phyloP scores from a whole-genome alignment of 2,888 invertebrate genomes.

The Stictocephala bisonia region DNA sequence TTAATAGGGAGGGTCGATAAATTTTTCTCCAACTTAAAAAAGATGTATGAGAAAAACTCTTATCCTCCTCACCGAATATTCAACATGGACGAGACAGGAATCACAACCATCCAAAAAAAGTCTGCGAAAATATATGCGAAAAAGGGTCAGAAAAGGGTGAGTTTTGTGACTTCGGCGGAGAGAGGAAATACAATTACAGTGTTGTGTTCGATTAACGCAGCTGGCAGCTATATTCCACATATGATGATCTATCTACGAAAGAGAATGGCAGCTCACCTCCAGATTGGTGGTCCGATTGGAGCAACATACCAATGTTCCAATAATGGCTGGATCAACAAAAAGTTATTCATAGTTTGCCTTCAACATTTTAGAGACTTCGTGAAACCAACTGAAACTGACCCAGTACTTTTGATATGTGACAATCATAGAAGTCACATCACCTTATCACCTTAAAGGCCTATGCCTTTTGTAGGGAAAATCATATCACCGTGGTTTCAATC shows the following conservation, averaged over 20 bases:
- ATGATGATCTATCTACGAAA: slow-evolving; percentile 66
- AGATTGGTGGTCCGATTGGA: slow-evolving; percentile 48
- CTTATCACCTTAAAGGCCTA: slow-evolving; percentile 53
- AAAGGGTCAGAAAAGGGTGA: slow-evolving; percentile 6
- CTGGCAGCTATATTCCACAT: slow-evolving; percentile 64
- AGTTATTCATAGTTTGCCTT: slow-evolving; percentile 20
- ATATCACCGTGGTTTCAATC: slow-evolving; percentile 58
- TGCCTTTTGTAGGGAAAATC: slow-evolving; percentile 55
- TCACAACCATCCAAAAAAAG: slow-evolving; percentile 52
- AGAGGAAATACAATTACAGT: slow-evolving; percentile 62
- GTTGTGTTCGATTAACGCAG: slow-evolving; percentile 64
- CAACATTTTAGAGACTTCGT: neutral
- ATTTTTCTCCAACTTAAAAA: slow-evolving; percentile 57
- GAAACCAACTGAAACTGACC: slow-evolving; percentile 6
- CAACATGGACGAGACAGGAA: slow-evolving; percentile 65
- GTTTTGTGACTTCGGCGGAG: slow-evolving; percentile 18
- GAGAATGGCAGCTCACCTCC: slow-evolving; percentile 62
- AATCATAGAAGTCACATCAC: slow-evolving; percentile 54
- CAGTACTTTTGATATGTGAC: slow-evolving; percentile 27
- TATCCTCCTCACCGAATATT: slow-evolving; percentile 59
- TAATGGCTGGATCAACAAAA: slow-evolving; percentile 34
- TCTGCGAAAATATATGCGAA: no score
- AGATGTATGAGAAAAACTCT: slow-evolving; percentile 52
- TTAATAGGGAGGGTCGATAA: slow-evolving; percentile 57
- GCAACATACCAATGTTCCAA: slow-evolving; percentile 28